Evolutionary conservation across 2,797 vertebrate genomes (phyloP).

Genomic region (Heliangelus exortis): DNA sequence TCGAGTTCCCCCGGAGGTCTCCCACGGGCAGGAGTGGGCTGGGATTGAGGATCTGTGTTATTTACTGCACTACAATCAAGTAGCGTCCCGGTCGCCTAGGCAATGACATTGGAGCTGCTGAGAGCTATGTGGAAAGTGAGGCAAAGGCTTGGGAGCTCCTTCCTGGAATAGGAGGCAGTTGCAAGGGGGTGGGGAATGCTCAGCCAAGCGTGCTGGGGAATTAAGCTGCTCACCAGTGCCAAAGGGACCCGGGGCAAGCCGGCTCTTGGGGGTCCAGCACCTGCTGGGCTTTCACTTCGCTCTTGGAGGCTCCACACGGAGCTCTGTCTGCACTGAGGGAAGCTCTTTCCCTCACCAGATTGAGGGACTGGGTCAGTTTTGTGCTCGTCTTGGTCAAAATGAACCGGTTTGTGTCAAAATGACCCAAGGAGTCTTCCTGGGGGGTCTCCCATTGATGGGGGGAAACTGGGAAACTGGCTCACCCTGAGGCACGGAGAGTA

Average conservation of each 20-base stretch:
- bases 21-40: constrained; percentile 44
- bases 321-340: accelerated
- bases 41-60: constrained; percentile 66
- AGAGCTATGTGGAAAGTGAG: constrained; percentile 76
- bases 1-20: constrained; percentile 46
- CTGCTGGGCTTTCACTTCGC: accelerated
- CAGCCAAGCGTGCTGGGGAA: constrained; percentile 42
- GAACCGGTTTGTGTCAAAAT: too few species aligned
- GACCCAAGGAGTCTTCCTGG: too few species aligned
- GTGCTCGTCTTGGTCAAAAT: accelerated
- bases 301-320: accelerated
- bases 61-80: constrained; percentile 63
- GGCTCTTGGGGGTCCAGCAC: background rate
- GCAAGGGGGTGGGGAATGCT: constrained; percentile 65
- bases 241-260: background rate
- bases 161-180: constrained; percentile 61
- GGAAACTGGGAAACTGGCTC: background rate
- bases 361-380: background rate
- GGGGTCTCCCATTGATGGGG: too few species aligned
- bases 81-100: constrained; percentile 89
- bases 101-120: constrained; percentile 79
- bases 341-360: accelerated
- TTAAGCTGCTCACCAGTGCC: background rate
- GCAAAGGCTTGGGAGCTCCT: constrained; percentile 69
- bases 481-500: accelerated